Evolutionary conservation across 2,113 vertebrate genomes (phyloP).

Genomic region (Hystrix brachyura): DNA sequence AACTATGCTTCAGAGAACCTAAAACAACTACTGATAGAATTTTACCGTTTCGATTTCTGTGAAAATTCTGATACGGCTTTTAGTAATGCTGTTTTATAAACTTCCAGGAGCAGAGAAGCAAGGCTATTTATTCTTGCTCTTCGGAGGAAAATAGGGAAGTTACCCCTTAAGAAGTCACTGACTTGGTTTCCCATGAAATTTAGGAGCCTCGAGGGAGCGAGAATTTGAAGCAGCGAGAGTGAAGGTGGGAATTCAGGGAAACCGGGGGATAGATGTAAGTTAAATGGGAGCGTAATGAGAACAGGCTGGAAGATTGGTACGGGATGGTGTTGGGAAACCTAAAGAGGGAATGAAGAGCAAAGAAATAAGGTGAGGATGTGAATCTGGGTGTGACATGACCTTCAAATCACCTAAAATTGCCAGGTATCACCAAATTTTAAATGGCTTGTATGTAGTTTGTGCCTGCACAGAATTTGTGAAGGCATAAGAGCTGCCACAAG

Average conservation of each 20-base stretch:
- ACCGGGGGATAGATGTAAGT: background rate
- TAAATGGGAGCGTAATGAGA: background rate
- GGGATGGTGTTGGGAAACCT: background rate
- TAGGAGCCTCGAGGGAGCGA: background rate
- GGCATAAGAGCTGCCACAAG: conserved; percentile 46
- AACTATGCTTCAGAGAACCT: background rate
- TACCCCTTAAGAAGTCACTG: background rate
- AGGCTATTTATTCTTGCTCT: background rate
- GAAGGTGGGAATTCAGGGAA: background rate
- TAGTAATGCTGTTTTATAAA: background rate
- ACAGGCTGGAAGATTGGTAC: background rate
- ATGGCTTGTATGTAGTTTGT: fast-evolving
- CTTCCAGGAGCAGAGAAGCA: background rate
- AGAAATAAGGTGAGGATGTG: background rate
- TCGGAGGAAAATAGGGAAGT: background rate
- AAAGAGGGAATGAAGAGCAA: background rate
- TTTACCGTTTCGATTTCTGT: background rate
- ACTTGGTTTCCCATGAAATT: background rate
- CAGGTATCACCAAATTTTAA: background rate
- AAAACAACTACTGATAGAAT: conserved; percentile 6
- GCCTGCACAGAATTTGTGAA: background rate
- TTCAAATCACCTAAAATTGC: background rate
- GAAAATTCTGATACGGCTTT: conserved; percentile 33
- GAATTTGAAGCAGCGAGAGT: background rate
- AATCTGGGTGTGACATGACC: background rate